These are phyloP conservation scores for Cephus cinctus DNA, from an alignment of 1,140 invertebrate species.

Conservation along the genomic window DNA sequence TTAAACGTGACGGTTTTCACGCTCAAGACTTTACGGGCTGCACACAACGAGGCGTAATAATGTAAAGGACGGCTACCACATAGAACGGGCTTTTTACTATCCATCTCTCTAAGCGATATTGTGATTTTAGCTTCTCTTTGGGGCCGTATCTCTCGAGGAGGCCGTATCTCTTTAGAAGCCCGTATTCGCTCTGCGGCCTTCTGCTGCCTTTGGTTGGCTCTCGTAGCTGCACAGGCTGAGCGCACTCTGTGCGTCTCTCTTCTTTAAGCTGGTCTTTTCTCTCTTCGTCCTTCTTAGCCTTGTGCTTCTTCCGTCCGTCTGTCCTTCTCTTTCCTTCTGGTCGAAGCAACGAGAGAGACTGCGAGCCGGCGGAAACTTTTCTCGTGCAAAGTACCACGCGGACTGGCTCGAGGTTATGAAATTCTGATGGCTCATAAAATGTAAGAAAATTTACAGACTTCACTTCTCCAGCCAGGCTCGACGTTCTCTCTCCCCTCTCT, in stretches of 20 bases:
- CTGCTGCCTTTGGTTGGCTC: constrained; percentile 8
- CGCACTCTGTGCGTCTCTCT: background rate
- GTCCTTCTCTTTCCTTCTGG: constrained; percentile 11
- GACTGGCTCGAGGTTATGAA: constrained; percentile 59
- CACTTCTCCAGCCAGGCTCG: too few species aligned
- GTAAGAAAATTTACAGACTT: constrained; percentile 60
- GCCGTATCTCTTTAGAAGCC: too few species aligned
- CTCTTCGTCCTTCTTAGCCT: background rate
- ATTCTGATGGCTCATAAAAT: constrained; percentile 60
- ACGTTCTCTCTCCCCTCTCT: constrained; percentile 26
- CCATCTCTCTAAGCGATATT: constrained; percentile 20
- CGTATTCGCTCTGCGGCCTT: too few species aligned
- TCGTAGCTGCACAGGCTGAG: constrained; percentile 3
- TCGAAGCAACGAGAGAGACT: constrained; percentile 19
- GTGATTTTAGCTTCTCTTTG: constrained; percentile 18
- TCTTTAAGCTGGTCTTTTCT: background rate
- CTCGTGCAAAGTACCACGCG: constrained; percentile 57
- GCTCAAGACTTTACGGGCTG: background rate
- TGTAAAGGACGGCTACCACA: constrained; percentile 3
- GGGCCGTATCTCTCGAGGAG: too few species aligned
- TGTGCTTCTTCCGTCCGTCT: constrained; percentile 17
- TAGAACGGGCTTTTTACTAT: constrained; percentile 11
- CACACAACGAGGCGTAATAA: constrained; percentile 1
- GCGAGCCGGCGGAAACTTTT: constrained; percentile 48
- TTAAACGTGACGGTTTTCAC: too few species aligned